Evolutionary conservation across 2,113 vertebrate genomes (phyloP).

Genomic region (Ciconia stormi): DNA sequence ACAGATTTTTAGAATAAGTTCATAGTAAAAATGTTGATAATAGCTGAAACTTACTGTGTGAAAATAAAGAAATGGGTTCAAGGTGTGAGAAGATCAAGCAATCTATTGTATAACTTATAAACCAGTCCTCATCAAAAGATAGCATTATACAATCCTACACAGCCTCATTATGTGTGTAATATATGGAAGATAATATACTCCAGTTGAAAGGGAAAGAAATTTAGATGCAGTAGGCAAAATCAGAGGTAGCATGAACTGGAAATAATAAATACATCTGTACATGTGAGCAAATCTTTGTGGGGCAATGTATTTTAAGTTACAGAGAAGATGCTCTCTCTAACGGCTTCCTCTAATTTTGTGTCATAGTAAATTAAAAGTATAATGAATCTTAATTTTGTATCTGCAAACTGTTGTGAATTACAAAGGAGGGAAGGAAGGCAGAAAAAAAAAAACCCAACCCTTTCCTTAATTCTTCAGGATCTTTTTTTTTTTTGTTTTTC

Average conservation of each 20-base stretch:
- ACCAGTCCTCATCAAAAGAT: background rate
- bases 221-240: background rate
- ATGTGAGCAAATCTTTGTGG: background rate
- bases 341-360: background rate
- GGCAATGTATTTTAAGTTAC: background rate
- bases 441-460: background rate
- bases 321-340: background rate
- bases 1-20: background rate
- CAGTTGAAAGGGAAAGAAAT: background rate
- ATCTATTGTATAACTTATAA: slow-evolving; percentile 25
- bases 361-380: background rate
- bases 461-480: background rate
- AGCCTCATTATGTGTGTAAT: background rate
- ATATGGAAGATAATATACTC: background rate
- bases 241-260: background rate
- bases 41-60: slow-evolving; percentile 13
- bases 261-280: background rate
- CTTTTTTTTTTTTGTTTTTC: background rate
- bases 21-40: slow-evolving; percentile 48
- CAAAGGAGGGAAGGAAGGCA: background rate
- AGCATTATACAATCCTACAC: background rate
- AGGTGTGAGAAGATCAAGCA: slow-evolving; percentile 7
- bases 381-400: background rate
- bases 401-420: background rate
- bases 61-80: slow-evolving; percentile 22